Conservation (phyloP, 1,140 invertebrate species). For the Penaeus indicus region DNA sequence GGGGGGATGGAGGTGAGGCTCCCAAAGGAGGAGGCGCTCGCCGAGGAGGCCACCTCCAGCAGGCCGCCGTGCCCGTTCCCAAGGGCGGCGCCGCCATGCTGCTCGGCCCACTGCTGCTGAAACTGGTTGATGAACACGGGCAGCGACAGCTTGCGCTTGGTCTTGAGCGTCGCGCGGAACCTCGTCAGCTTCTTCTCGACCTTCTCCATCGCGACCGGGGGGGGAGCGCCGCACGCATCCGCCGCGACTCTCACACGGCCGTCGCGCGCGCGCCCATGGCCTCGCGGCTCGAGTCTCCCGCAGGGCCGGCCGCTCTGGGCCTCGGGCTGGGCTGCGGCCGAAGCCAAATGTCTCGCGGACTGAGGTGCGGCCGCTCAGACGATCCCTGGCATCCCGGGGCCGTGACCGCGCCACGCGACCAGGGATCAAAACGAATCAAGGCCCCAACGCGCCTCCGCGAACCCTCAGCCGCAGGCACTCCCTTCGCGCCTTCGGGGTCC, state of each 20-base stretch:
- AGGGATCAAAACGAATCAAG: too few species aligned
- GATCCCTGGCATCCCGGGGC: too few species aligned
- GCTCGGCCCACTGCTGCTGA: slow-evolving; percentile 64
- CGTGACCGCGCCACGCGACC: too few species aligned
- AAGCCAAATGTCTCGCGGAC: background rate
- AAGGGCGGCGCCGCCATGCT: slow-evolving; percentile 12
- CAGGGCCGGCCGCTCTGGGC: background rate
- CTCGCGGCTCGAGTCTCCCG: background rate
- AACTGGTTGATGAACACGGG: slow-evolving; percentile 66
- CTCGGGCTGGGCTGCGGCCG: background rate
- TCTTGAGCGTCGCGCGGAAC: slow-evolving; percentile 65
- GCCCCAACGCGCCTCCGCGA: too few species aligned
- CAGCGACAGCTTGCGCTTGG: slow-evolving; percentile 62
- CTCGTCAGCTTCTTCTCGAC: slow-evolving; percentile 65
- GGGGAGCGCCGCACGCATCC: background rate
- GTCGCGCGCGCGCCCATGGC: background rate
- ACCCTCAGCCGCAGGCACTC: too few species aligned
- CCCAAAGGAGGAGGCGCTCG: slow-evolving; percentile 31
- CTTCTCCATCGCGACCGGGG: slow-evolving; percentile 57
- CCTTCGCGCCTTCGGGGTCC: too few species aligned
- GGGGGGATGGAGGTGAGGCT: slow-evolving; percentile 56
- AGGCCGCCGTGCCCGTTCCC: background rate
- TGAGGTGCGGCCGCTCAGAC: background rate
- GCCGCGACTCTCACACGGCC: background rate
- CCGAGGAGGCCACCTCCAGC: background rate